phyloP scores from a whole-genome alignment of 30 jellyfish, hydroid and myxozoan species.

The Aurelia aurita region DNA sequence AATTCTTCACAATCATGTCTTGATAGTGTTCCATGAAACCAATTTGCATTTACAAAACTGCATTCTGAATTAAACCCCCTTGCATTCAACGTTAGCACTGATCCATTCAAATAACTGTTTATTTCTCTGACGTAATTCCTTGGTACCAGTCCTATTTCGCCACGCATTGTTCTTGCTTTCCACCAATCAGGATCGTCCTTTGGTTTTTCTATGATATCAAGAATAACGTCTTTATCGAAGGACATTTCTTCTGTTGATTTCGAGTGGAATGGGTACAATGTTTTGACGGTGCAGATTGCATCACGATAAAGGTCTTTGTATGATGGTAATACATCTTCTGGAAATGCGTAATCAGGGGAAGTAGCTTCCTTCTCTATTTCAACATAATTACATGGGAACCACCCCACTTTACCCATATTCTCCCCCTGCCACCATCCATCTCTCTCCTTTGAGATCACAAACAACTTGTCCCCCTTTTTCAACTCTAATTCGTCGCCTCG shows the following conservation, averaged over 20 bases:
- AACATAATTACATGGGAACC: constrained; percentile 95
- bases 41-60: constrained; percentile 78
- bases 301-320: constrained; percentile 56
- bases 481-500: constrained; percentile 89
- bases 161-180: constrained; percentile 94
- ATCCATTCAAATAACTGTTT: constrained; percentile 64
- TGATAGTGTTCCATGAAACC: constrained; percentile 95
- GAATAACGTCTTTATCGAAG: constrained; percentile 83
- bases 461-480: constrained; percentile 81
- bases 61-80: constrained; percentile 61
- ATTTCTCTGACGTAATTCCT: constrained; percentile 94
- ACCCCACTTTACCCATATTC: constrained; percentile 83
- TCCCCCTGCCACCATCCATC: constrained; percentile 99
- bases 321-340: constrained; percentile 73
- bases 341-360: constrained; percentile 90
- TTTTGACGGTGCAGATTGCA: constrained; percentile 83
- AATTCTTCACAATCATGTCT: constrained; percentile 80
- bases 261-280: constrained; percentile 85
- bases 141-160: constrained; percentile 95
- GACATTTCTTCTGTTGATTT: constrained; percentile 86
- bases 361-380: constrained; percentile 39
- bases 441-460: constrained; percentile 75
- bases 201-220: constrained; percentile 88
- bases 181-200: constrained; percentile 99
- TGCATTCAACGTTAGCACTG: constrained; percentile 58